Conservation (phyloP, 2,888 invertebrate species). For the Conomelus anceps region DNA sequence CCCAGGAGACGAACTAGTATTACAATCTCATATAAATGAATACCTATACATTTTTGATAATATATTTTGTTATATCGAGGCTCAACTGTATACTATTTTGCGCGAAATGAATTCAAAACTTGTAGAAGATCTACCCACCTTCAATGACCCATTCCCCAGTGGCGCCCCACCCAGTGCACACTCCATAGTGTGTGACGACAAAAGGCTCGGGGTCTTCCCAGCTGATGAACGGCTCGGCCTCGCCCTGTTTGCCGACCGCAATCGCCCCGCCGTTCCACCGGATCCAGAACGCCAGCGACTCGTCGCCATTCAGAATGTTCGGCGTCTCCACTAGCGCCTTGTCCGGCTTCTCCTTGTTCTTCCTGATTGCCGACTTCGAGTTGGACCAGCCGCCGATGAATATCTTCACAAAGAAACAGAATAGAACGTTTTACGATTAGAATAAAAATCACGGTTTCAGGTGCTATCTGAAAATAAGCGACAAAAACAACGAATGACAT, state of each 20-base stretch:
- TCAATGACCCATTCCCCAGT: constrained; percentile 74
- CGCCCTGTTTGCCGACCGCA: constrained; percentile 66
- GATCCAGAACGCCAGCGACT: constrained; percentile 79
- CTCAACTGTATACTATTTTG: no score
- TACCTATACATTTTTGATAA: no score
- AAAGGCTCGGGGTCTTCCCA: constrained; percentile 65
- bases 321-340: constrained; percentile 64
- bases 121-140: no score
- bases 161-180: constrained; percentile 84
- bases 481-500: no score
- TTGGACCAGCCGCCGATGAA: constrained; percentile 88
- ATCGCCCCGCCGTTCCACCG: constrained; percentile 59
- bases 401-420: constrained; percentile 46
- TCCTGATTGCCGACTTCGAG: constrained; percentile 73
- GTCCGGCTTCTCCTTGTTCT: constrained; percentile 69
- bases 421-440: no score
- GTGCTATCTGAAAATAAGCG: no score
- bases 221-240: constrained; percentile 63
- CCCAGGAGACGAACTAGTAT: no score
- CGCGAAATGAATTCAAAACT: no score
- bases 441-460: no score
- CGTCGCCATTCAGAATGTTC: constrained; percentile 61
- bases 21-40: no score
- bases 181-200: constrained; percentile 65
- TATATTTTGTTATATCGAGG: no score